phyloP scores from a whole-genome alignment of 2,888 invertebrate genomes.

The Monopis laevigella region DNA sequence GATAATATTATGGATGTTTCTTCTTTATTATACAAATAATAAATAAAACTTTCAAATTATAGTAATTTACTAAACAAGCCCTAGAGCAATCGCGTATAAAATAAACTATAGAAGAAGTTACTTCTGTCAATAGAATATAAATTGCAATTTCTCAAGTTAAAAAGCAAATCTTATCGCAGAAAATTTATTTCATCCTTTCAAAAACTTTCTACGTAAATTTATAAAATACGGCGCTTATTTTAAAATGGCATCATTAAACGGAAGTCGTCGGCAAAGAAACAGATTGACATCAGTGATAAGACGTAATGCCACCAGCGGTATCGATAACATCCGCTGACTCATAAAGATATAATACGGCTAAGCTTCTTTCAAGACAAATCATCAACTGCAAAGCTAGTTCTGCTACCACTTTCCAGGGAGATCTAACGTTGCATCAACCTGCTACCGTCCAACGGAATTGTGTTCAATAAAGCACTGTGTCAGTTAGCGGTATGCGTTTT shows the following conservation, averaged over 20 bases:
- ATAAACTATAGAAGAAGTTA: too few species aligned
- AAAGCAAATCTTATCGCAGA: too few species aligned
- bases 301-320: background rate
- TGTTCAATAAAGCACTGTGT: conserved; percentile 61
- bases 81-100: too few species aligned
- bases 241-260: conserved; percentile 1
- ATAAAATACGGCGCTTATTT: too few species aligned
- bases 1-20: too few species aligned
- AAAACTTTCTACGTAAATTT: too few species aligned
- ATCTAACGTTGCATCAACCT: conserved; percentile 30
- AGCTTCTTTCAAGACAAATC: conserved; percentile 10
- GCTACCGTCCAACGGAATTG: conserved; percentile 38
- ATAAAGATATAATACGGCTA: background rate
- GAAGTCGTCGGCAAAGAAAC: conserved; percentile 1
- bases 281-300: conserved; percentile 7
- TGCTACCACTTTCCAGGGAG: conserved; percentile 6
- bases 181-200: too few species aligned
- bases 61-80: too few species aligned
- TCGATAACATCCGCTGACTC: conserved; percentile 11
- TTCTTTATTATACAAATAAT: too few species aligned
- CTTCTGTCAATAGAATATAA: too few species aligned
- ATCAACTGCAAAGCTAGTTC: conserved; percentile 6
- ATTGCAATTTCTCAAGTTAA: too few species aligned
- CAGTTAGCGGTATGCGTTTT: conserved; percentile 53
- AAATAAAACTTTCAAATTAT: too few species aligned